Evolutionary conservation across 2,797 vertebrate genomes (phyloP), one percentile per base, ranked within the genome.

Genomic region (Syngnathus rostellatus): DNA sequence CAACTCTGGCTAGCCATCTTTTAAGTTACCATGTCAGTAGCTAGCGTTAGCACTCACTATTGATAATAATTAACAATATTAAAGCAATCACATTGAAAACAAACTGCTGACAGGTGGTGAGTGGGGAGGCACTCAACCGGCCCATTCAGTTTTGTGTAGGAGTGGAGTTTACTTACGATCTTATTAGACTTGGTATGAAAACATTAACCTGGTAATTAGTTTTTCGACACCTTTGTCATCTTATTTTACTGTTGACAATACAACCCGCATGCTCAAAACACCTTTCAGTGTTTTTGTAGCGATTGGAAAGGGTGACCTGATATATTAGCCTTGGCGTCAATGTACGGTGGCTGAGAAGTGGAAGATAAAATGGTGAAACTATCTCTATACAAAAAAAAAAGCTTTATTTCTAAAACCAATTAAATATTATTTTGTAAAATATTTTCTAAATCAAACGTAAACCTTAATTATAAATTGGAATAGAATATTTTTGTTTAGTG

Each of bases 1-100:
- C 37, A 68, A 69, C 54, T 60, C 66, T 66, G 66, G 77, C 73
- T 81, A 85, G 72, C 80, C 66, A 66, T 71, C 41, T 57, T 25
- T 37, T 58, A 38, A 58, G 31, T 58, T 38, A 58, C 31, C 55
- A 25, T 38, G 31, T 31, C 55, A 38, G 63, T 9, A 25, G 60
- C 41, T 45, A 45, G 60, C 21, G 17, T 62, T 62, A 62, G 21
- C 41, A 48, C 67, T 51, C n/a, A 23, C 9, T 11, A 72, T 46
- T 62, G 60, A 25, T 6, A 23, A 37, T 37, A 58, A 38, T 31
- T 55, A 31, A 31, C 31, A 31, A 31, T 31, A 31, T 31, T 31
- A 25, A 3, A 55, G 53, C 21, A 25, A 25, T 55, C 53, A 10
- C 11, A 31, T 58, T 58, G 55, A 58, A 57, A 58, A 38, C 14